A percentile compares a stretch with the other conserved stretches of the same genome.
These are phyloP conservation scores for Rhincodon typus DNA, from an alignment of 2,797 vertebrate species.

Conservation along the genomic window DNA sequence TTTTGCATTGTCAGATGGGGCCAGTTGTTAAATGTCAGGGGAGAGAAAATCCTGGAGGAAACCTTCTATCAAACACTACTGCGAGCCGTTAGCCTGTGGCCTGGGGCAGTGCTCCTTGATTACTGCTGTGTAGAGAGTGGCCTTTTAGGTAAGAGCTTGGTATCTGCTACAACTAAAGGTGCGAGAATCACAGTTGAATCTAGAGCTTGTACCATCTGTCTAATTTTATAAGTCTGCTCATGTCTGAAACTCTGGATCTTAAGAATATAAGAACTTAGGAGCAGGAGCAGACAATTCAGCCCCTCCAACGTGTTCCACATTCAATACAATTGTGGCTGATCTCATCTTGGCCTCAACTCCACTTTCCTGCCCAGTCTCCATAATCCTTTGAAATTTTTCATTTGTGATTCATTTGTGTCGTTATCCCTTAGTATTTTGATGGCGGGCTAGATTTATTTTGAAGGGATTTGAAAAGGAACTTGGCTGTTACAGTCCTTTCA, in stretches of 20 bases:
- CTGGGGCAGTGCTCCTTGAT: conserved; percentile 71
- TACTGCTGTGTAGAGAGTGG: conserved; percentile 76
- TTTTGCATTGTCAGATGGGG: conserved; percentile 54
- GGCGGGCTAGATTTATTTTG: neutral
- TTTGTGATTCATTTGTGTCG: neutral
- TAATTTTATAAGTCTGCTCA: neutral
- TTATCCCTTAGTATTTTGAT: neutral
- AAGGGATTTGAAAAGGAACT: neutral
- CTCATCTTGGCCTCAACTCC: no score
- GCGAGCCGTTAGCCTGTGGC: conserved; percentile 67
- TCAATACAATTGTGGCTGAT: no score
- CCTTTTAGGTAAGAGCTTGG: conserved; percentile 68
- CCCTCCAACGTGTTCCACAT: no score
- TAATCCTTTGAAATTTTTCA: no score
- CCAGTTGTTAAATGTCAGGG: conserved; percentile 73
- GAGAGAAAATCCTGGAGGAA: conserved; percentile 71
- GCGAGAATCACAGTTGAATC: neutral
- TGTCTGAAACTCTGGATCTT: neutral
- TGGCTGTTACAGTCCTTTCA: neutral
- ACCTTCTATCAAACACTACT: conserved; percentile 65
- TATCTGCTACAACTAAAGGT: neutral
- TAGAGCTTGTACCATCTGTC: neutral
- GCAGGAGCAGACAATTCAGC: no score
- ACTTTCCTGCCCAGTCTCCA: no score
- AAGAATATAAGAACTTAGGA: no score